Evolutionary conservation across 1,140 invertebrate species (phyloP).

Genomic region (Drosophila lini): DNA sequence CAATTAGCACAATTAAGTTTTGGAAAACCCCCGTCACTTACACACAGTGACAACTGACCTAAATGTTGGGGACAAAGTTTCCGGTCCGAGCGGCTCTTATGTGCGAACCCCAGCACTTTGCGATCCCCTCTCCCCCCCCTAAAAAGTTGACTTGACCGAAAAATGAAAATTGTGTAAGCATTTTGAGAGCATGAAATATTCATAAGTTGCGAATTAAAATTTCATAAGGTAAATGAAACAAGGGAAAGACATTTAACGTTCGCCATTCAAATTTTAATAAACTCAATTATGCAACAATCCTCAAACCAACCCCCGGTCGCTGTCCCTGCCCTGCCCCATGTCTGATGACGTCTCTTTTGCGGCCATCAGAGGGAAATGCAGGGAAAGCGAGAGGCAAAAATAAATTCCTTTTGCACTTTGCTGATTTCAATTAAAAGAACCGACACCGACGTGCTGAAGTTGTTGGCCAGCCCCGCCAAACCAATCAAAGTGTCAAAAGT

Average conservation of each 20-base stretch:
- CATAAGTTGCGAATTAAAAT: conserved; percentile 63
- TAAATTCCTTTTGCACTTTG: conserved; percentile 32
- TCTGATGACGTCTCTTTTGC: conserved; percentile 12
- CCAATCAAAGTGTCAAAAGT: conserved; percentile 76
- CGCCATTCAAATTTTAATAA: conserved; percentile 67
- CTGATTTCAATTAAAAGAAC: conserved; percentile 51
- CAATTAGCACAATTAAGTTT: conserved; percentile 56
- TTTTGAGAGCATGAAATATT: conserved; percentile 59
- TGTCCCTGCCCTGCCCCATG: background rate
- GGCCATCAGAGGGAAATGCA: background rate
- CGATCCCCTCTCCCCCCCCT: background rate
- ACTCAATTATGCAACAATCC: conserved; percentile 65
- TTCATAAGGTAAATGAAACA: conserved; percentile 71
- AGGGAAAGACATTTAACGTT: conserved; percentile 69
- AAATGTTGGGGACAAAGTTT: conserved; percentile 37
- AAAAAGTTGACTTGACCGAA: conserved; percentile 20
- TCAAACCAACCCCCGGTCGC: background rate
- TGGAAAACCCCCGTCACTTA: conserved; percentile 27
- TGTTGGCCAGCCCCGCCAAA: background rate
- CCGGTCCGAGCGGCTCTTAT: conserved; percentile 8
- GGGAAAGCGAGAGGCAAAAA: conserved; percentile 8
- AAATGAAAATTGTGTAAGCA: conserved; percentile 54
- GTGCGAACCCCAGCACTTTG: conserved; percentile 1
- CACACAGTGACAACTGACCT: conserved; percentile 40
- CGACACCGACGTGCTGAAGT: conserved; percentile 22